phyloP scores from a whole-genome alignment of 2,113 vertebrate species.

The Corythornis madagascariensis region DNA sequence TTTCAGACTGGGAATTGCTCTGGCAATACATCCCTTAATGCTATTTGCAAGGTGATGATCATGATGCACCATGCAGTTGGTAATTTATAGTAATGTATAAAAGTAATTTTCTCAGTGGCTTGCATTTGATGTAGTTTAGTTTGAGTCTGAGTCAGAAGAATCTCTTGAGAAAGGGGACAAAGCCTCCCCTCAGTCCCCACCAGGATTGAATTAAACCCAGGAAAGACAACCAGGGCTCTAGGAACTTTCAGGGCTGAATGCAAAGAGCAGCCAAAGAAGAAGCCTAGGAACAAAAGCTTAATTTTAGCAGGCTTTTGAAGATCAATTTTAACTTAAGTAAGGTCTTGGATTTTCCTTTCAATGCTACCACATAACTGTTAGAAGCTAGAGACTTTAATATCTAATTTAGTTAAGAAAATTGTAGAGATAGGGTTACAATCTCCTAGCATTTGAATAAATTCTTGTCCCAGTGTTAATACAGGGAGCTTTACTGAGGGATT shows the following conservation, averaged over 20 bases:
- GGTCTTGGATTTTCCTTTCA: slow-evolving; percentile 10
- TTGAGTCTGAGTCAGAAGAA: neutral
- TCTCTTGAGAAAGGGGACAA: neutral
- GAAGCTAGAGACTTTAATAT: neutral
- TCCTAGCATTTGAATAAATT: slow-evolving; percentile 19
- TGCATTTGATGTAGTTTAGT: neutral
- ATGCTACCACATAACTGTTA: neutral
- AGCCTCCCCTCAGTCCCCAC: neutral
- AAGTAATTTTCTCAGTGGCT: neutral
- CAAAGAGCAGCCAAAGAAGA: neutral
- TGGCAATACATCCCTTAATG: neutral
- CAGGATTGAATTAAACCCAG: slow-evolving; percentile 21
- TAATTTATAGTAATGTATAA: neutral
- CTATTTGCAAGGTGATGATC: neutral
- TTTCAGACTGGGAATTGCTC: neutral
- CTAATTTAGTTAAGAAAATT: slow-evolving; percentile 20
- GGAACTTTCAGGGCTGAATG: neutral
- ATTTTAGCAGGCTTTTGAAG: slow-evolving; percentile 30
- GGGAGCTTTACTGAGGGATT: neutral
- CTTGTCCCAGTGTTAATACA: neutral
- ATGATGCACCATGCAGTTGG: neutral
- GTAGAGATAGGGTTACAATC: neutral
- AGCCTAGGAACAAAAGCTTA: neutral
- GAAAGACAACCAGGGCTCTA: neutral
- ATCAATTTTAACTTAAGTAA: neutral